Evolutionary conservation across 2,797 vertebrate species (phyloP), one percentile per base, ranked within the genome.

Genomic region (Apogon talboti): DNA sequence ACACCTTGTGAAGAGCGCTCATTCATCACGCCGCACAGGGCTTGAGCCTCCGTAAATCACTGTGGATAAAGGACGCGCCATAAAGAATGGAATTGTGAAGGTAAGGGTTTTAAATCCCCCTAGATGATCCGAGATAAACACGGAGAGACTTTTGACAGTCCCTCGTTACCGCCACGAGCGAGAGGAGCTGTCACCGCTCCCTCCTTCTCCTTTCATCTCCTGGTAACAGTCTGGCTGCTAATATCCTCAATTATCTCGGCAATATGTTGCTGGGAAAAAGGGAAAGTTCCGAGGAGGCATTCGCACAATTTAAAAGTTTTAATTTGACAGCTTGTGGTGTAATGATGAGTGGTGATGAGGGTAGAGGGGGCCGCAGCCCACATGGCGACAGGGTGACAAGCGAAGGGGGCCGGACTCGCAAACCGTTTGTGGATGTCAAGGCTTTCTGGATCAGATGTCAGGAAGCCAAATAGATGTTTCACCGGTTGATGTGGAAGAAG

Each of bases 81-180:
- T 90, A 88, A 92, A 92, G 89, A 87, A 91, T 89, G 88, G 82
- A 91, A 90, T 87, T 81, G 90, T 87, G 91, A 90, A 92, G 91
- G 89, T 90, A 90, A 90, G 89, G 89, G 86, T 84, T 90, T 90
- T 92, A 92, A 92, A 93, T 90, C 90, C 92, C 90, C 87, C 82
- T 35, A 87, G 91, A 92, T 93, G 91, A 92, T 93, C 89, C 89
- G 72, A 90, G 90, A 93, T 93, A 93, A 93, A 93, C 91, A 93
- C 88, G 71, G 83, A 62, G 89, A 91, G 91, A 90, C 88, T 92
- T 90, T 89, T 92, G 90, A 92, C 89, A 91, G 90, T 92, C 90
- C 90, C 91, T 90, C 86, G 89, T 90, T 91, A 91, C 87, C 79
- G 76, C 82, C 78, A 81, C 81, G 46, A 84, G 84, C 85, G 65